A percentile compares a stretch with the other conserved stretches of the same genome.
Conservation (phyloP, 2,888 invertebrate genomes). For the Agrochola litura region DNA sequence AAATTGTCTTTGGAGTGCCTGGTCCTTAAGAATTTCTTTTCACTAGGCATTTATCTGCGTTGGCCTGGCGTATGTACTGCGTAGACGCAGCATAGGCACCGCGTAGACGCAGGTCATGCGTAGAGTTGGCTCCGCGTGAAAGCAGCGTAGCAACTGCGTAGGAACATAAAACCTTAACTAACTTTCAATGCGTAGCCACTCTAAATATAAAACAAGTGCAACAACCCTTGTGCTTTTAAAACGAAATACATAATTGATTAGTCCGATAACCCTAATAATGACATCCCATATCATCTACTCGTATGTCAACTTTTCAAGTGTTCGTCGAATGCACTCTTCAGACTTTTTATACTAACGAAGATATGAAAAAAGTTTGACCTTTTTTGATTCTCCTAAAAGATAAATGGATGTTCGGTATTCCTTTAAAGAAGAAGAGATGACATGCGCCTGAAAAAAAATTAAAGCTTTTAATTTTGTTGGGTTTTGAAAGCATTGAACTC, state of each 20-base stretch:
- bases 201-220: not conserved
- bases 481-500: conserved; percentile 57
- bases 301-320: conserved; percentile 78
- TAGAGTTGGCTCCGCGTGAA: too few species aligned
- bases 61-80: not conserved
- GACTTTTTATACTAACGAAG: conserved; percentile 63
- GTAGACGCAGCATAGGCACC: not conserved
- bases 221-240: conserved; percentile 6
- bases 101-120: not conserved
- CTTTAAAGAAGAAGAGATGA: conserved; percentile 55
- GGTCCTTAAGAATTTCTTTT: not conserved
- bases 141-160: not conserved
- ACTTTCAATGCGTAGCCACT: not conserved
- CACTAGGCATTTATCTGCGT: not conserved
- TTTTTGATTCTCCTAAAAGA: conserved; percentile 65
- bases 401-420: conserved; percentile 57
- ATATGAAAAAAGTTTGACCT: conserved; percentile 84
- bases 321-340: conserved; percentile 65
- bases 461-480: conserved; percentile 60
- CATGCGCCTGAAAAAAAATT: conserved; percentile 56
- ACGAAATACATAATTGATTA: conserved; percentile 49
- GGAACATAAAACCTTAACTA: not conserved
- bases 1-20: too few species aligned
- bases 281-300: conserved; percentile 38
- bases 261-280: conserved; percentile 56